Base-by-base conservation (phyloP, 2,797 vertebrate genomes). In the Lepilemur ruficaudatus region DNA sequence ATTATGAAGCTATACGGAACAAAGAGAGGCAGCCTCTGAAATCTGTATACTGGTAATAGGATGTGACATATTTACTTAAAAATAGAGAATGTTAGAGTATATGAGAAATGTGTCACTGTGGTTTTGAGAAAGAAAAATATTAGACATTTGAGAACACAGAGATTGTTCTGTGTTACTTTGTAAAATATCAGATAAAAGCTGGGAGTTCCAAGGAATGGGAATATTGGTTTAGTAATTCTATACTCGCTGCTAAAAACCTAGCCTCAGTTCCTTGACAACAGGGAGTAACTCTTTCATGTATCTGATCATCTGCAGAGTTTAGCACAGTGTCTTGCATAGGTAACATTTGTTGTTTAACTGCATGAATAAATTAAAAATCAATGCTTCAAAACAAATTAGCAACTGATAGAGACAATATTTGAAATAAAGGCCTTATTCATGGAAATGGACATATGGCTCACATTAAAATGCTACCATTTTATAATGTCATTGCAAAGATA, bases 1-100 rank as follows among this genome's bases (percentile, higher is more conserved):
- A 94, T 81, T 91, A 93, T 61, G 89, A 95, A 95, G 59, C 78
- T 86, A 76, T n/a, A 30, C 12, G 38, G 35, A 93, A 48, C 80
- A 89, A 67, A 96, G 79, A 91, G 5, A 96, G 84, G 88, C 23
- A 87, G 59, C 18, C 43, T 72, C 73, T 87, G 35, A 46, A 89
- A 89, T 76, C 52, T 91, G 35, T 38, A 78, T 80, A 67, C 48
- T 61, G 25, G 25, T 89, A 63, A 22, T 4, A 84, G 50, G 25
- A 76, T 48, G 80, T 32, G 30, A 28, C n/a, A 61, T 38, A 83
- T 28, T 12, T 67, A 63, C 86, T 87, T 81, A 91, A 95, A 97
- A 94, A 80, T 9, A 95, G 67, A 80, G 38, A 41, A 87, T 82
- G 25, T 69, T 86, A 55, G 52, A 84, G 28, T 87, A 76, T 80